These are phyloP conservation scores for Piaya cayana DNA, from an alignment of 2,113 vertebrate species.

Conservation along the genomic window DNA sequence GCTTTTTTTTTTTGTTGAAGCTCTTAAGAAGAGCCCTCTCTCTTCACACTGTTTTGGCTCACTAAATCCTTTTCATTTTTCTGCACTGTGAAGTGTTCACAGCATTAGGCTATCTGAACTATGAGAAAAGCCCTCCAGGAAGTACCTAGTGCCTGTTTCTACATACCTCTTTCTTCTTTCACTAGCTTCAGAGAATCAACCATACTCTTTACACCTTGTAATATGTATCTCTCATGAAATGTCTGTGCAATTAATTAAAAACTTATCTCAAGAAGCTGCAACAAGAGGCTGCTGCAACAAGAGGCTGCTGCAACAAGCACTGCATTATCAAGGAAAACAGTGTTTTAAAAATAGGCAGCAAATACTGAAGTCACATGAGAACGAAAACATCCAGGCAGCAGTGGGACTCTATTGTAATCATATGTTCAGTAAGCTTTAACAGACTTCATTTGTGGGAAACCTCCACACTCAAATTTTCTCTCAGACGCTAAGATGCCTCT, in stretches of 20 bases:
- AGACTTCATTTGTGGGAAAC: background rate
- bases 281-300: background rate
- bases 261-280: background rate
- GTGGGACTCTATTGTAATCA: background rate
- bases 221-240: background rate
- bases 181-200: background rate
- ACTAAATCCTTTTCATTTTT: background rate
- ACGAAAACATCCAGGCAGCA: background rate
- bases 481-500: background rate
- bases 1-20: background rate
- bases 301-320: background rate
- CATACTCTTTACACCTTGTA: background rate
- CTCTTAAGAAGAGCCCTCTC: background rate
- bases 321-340: background rate
- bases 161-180: background rate
- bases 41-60: background rate
- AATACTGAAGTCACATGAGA: background rate
- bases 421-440: background rate
- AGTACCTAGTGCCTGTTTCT: background rate
- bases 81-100: background rate
- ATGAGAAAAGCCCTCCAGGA: background rate
- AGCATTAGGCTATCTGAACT: background rate
- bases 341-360: background rate
- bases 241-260: background rate
- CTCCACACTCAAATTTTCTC: background rate